Conservation (phyloP, 2,888 invertebrate species). For the Cephus spinipes region DNA sequence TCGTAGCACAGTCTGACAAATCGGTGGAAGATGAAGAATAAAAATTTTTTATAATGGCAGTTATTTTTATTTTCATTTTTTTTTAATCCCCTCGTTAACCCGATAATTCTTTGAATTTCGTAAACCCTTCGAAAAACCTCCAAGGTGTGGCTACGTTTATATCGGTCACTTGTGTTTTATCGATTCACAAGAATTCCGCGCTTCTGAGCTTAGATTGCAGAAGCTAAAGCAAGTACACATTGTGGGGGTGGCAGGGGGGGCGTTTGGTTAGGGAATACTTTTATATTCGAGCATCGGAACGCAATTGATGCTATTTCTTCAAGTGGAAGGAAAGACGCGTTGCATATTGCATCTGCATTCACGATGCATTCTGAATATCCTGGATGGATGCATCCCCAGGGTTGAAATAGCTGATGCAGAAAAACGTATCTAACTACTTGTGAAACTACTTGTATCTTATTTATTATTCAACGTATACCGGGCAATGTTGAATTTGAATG, state of each 20-base stretch:
- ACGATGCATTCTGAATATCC: conserved; percentile 20
- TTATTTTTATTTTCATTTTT: too few relatives aligned
- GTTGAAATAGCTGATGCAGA: not conserved
- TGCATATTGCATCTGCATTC: conserved; percentile 7
- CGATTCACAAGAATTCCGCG: not conserved
- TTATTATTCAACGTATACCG: not conserved
- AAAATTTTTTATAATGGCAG: too few relatives aligned
- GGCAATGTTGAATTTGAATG: not conserved
- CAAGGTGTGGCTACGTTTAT: conserved; percentile 6
- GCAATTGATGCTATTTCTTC: not conserved
- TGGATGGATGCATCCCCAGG: not conserved
- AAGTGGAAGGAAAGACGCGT: not conserved
- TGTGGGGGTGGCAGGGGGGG: too few relatives aligned
- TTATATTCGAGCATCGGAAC: not conserved
- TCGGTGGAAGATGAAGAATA: too few relatives aligned
- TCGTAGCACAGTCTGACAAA: not conserved
- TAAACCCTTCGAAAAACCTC: not conserved
- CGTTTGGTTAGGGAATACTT: not conserved
- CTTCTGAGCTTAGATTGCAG: not conserved
- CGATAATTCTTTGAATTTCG: not conserved
- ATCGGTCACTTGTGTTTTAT: conserved; percentile 2
- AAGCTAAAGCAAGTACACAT: not conserved
- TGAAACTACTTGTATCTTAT: not conserved
- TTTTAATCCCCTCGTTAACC: not conserved
- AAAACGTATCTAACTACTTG: not conserved